A percentile compares a stretch with the other conserved stretches of the same genome.
Conservation (phyloP, 2,888 invertebrate genomes). For the Lithophane semibrunnea region DNA sequence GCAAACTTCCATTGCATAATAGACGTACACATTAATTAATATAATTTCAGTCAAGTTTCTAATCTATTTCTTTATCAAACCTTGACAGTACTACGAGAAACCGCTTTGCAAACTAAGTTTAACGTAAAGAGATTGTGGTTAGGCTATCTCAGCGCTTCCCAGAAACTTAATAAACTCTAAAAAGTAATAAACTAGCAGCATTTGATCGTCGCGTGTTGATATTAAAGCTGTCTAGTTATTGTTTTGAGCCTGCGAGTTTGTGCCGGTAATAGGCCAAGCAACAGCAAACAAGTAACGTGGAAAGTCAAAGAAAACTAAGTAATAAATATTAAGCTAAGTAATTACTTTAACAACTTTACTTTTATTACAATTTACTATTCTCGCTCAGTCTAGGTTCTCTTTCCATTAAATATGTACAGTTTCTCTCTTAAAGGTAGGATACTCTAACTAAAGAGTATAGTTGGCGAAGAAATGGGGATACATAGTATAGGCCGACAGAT, state of each 20-base stretch:
- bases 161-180: slow-evolving; percentile 29
- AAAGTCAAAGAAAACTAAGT: slow-evolving; percentile 32
- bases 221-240: slow-evolving; percentile 26
- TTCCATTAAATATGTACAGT: slow-evolving; percentile 37
- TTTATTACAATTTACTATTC: slow-evolving; percentile 39
- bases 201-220: slow-evolving; percentile 19
- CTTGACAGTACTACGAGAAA: slow-evolving; percentile 14
- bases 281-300: background rate
- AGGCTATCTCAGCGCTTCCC: background rate
- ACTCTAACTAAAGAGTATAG: slow-evolving; percentile 14
- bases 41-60: slow-evolving; percentile 14
- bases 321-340: slow-evolving; percentile 46
- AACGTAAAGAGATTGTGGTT: slow-evolving; percentile 25
- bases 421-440: background rate
- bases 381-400: slow-evolving; percentile 6
- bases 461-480: slow-evolving; percentile 11
- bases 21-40: slow-evolving; percentile 1
- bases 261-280: slow-evolving; percentile 5
- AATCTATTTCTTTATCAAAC: slow-evolving; percentile 23
- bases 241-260: slow-evolving; percentile 22
- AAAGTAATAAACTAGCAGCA: slow-evolving; percentile 21
- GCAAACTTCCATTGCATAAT: background rate
- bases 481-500: slow-evolving; percentile 6
- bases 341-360: slow-evolving; percentile 49
- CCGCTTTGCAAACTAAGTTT: slow-evolving; percentile 23